These are phyloP conservation scores for Anastrepha obliqua DNA, from an alignment of 1,140 invertebrate species.

Conservation along the genomic window DNA sequence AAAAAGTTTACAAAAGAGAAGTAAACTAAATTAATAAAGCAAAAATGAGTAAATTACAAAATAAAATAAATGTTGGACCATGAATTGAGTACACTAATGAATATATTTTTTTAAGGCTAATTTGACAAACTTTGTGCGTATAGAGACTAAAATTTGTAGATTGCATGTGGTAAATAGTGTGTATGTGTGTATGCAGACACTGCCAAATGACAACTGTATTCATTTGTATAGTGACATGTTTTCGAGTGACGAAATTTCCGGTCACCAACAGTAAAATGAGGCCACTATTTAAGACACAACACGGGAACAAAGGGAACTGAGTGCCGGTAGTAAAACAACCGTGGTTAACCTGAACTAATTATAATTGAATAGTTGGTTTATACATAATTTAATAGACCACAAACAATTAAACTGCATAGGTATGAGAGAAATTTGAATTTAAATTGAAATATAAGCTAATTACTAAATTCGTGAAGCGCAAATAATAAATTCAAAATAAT, in stretches of 20 bases:
- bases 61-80: too few species aligned
- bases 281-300: not conserved
- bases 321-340: not conserved
- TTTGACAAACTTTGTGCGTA: too few species aligned
- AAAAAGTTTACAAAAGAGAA: too few species aligned
- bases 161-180: too few species aligned
- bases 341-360: not conserved
- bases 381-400: not conserved
- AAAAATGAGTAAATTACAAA: too few species aligned
- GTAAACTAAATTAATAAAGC: too few species aligned
- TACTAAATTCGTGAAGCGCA: not conserved
- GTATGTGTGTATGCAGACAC: not conserved
- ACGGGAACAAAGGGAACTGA: not conserved
- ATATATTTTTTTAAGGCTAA: too few species aligned
- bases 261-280: slow-evolving; percentile 36
- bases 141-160: too few species aligned
- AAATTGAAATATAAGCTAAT: slow-evolving; percentile 22
- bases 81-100: too few species aligned
- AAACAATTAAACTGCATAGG: slow-evolving; percentile 18
- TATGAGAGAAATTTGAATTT: slow-evolving; percentile 32
- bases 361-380: not conserved
- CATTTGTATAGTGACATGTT: not conserved
- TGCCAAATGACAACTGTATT: not conserved
- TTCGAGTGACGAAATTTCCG: slow-evolving; percentile 54
- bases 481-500: not conserved